These are phyloP conservation scores for Apodemia hepburni DNA, from an alignment of 2,888 invertebrate genomes.

Conservation along the genomic window DNA sequence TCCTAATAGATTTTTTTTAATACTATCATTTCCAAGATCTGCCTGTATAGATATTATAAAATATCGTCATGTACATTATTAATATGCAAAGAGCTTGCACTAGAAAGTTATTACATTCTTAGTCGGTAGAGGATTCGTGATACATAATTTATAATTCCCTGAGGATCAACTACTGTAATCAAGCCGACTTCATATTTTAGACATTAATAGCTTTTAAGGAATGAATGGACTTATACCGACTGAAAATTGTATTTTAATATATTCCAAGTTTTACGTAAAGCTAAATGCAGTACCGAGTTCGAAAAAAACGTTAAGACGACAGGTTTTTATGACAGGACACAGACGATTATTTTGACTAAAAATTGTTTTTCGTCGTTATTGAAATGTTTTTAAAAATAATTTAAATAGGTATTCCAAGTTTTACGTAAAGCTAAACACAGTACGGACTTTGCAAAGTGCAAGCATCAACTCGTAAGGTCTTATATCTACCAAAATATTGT, in stretches of 20 bases:
- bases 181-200: background rate
- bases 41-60: background rate
- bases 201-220: background rate
- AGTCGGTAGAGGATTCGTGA: background rate
- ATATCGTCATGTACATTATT: background rate
- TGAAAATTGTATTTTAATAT: background rate
- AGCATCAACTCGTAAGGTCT: too few relatives aligned
- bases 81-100: conserved; percentile 1
- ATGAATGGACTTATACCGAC: background rate
- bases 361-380: too few relatives aligned
- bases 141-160: background rate
- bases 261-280: background rate
- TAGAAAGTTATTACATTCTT: conserved; percentile 1
- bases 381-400: too few relatives aligned
- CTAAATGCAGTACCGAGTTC: too few relatives aligned
- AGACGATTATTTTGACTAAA: too few relatives aligned
- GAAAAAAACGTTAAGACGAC: too few relatives aligned
- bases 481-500: too few relatives aligned
- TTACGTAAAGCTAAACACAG: too few relatives aligned
- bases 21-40: too few relatives aligned
- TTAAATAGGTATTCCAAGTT: background rate
- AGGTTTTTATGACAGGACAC: too few relatives aligned
- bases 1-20: too few relatives aligned
- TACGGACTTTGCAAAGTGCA: too few relatives aligned
- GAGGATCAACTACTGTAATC: conserved; percentile 1